Base-by-base conservation (phyloP, 2,113 vertebrate genomes). In the Azemiops feae region DNA sequence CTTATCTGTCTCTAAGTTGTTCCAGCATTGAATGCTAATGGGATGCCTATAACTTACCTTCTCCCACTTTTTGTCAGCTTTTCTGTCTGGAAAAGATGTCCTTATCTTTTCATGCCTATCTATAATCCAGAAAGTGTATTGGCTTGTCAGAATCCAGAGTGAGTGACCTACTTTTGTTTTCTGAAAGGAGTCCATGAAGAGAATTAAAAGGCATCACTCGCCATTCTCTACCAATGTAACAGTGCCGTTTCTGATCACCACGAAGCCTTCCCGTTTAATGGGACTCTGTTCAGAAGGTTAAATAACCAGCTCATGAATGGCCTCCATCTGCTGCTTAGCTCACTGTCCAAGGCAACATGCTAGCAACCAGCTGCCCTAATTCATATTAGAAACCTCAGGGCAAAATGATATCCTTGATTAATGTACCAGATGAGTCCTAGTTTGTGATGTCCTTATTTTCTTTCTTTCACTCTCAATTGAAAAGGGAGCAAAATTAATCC, bases 371-470 rank as follows among this genome's bases (percentile, higher is more conserved):
- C 88, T 92, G 92, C 43, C 92, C 54, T 89, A 57, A 43, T 85
- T 89, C 88, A 50, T 92, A 85, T 45, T 88, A 57, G 53, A 85
- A 55, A 85, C 69, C 74, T 92, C 53, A 58, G 88, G 53, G 92
- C 69, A 85, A 89, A 60, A 88, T 85, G 85, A 92, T 27, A 92
- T 58, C 88, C 88, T 92, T 92, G 57, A 25, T 85, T 85, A 92
- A 52, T 92, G 53, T n/a, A 58, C 43, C 92, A 92, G 69, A 92
- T 89, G 88, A 85, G 69, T 50, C 64, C 69, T 45, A 85, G 64
- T 3, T 54, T 81, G 34, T 54, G 34, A 23, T 85, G 16, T 45
- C 47, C 11, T 69, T 53, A 39, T 58, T 57, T 18, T n/a, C 53
- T n/a, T 39, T 5, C 55, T 88, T 54, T 69, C 58, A 16, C 64